Evolutionary conservation across 1,140 invertebrate species (phyloP), one percentile per base, ranked within the genome.

Genomic region (Musca vetustissima): DNA sequence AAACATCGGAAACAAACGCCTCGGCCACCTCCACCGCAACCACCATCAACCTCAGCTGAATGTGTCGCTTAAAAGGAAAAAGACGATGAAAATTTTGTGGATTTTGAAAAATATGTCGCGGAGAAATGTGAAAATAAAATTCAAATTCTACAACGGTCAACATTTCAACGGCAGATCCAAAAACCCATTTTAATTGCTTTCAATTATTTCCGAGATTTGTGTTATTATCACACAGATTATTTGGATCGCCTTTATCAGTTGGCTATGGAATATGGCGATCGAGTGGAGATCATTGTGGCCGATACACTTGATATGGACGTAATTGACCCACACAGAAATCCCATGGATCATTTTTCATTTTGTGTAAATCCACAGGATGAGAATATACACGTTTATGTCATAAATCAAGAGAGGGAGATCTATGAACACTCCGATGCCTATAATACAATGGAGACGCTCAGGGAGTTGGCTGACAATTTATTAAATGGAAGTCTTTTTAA

Each of bases 341-440:
- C 55, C 14, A 28, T 59, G 19, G n/a, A 28, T 32, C 28, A 28
- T 32, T 32, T 32, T n/a, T n/a, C n/a, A 13, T 14, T 4, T 15
- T 15, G 25, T 15, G 15, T n/a, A n/a, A 59, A 25, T 17, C 55
- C 55, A 4, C 22, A 59, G n/a, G 24, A 59, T 28, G 55, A 59
- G 15, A 15, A 4, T 7, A 15, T 25, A 0, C 17, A 19, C 19
- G 72, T 73, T 14, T 76, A 66, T 50, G 75, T 68, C 4, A 59
- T 75, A 17, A 53, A 57, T 66, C 13, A 50, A 15, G 13, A 50
- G 0, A 71, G 72, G 9, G n/a, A 66, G 7, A 72, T 74, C 19
- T 28, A 67, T 15, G 71, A 74, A 52, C 74, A 74, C 43, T 73
- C 69, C 3, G 66, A 66, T 11, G 61, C 70, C 0, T 67, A 72